phyloP scores from a whole-genome alignment of 2,113 vertebrate genomes.

The Arizona elegans region DNA sequence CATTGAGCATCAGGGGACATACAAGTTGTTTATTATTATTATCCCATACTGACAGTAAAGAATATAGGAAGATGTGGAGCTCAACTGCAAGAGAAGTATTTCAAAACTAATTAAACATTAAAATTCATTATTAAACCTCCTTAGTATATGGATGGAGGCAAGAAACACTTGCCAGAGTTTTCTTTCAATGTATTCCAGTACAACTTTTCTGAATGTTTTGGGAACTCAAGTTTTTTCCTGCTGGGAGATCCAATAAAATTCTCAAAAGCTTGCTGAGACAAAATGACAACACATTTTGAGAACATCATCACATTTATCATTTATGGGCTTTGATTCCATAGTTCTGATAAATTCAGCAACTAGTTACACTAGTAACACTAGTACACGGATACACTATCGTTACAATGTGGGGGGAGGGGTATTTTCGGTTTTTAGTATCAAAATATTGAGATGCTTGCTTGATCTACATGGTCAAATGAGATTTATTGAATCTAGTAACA shows the following conservation, averaged over 20 bases:
- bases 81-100: neutral
- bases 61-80: neutral
- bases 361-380: no score
- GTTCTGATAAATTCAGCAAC: neutral
- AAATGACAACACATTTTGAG: neutral
- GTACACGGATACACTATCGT: neutral
- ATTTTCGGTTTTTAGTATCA: neutral
- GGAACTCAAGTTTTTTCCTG: neutral
- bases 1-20: neutral
- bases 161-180: neutral
- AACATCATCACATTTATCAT: neutral
- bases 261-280: neutral
- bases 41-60: neutral
- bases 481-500: neutral
- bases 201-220: neutral
- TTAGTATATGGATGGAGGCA: neutral
- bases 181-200: neutral
- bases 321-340: neutral
- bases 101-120: neutral
- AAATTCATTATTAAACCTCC: neutral
- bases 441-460: neutral
- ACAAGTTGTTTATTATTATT: neutral
- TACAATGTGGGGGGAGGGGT: neutral
- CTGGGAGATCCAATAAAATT: neutral
- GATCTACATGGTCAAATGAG: neutral